phyloP scores from a whole-genome alignment of 2,113 vertebrate species.

The Corynorhinus townsendii region DNA sequence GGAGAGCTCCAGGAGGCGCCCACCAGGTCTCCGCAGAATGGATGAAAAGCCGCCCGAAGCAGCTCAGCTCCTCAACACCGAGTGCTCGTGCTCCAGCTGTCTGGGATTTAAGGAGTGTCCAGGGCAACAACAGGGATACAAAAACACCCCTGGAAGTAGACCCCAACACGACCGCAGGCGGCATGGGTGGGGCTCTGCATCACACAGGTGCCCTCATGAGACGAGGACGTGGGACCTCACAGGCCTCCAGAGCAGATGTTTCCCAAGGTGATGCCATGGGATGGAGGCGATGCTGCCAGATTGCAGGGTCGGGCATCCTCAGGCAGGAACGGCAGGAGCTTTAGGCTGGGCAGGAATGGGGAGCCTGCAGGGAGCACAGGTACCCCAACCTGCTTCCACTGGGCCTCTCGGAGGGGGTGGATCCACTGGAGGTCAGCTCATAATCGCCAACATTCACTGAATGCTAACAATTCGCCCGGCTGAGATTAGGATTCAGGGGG shows the following conservation, averaged over 20 bases:
- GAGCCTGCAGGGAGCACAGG: background rate
- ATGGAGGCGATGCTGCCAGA: background rate
- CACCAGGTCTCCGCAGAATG: background rate
- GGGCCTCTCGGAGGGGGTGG: background rate
- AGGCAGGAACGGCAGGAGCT: background rate
- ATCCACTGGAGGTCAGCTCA: background rate
- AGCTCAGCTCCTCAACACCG: background rate
- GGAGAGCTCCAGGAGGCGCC: background rate
- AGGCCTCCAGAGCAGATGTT: background rate
- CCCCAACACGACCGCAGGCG: background rate
- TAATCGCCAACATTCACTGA: background rate
- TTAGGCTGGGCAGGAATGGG: background rate
- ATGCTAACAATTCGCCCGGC: fast-evolving
- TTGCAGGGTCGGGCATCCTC: background rate
- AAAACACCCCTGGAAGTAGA: background rate
- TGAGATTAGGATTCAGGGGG: background rate
- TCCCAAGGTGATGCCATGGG: background rate
- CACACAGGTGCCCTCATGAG: background rate
- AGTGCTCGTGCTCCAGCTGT: background rate
- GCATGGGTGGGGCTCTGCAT: background rate
- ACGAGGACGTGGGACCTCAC: background rate
- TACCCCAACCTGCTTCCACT: background rate
- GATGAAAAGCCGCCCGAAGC: background rate
- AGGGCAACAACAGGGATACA: background rate
- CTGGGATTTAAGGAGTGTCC: background rate